Percentiles rank a stretch among this genome's conserved stretches.
phyloP scores from a whole-genome alignment of 2,888 invertebrate species.

The Oligia strigilis region DNA sequence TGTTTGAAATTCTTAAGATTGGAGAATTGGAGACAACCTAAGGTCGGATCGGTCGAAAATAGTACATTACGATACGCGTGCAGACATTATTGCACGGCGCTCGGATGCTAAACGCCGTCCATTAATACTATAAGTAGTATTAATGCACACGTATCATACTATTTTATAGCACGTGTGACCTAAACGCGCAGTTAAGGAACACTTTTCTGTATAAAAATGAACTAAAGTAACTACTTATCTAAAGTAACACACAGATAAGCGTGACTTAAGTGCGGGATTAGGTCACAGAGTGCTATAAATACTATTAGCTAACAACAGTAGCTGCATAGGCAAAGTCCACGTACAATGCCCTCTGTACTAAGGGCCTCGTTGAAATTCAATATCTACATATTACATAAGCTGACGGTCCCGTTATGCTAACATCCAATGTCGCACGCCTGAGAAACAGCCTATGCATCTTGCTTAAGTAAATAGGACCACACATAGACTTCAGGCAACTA shows the following conservation, averaged over 20 bases:
- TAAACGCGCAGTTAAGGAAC: not conserved
- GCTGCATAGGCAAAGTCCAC: not conserved
- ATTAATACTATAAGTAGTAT: not conserved
- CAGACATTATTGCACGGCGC: too few relatives aligned
- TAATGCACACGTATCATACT: not conserved
- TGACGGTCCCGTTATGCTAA: constrained; percentile 66
- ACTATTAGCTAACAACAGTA: not conserved
- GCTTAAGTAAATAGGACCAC: constrained; percentile 74
- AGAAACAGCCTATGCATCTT: constrained; percentile 65
- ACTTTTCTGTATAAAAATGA: too few relatives aligned
- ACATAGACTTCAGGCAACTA: constrained; percentile 62
- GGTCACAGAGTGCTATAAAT: not conserved
- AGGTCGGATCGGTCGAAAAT: not conserved
- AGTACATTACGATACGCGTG: not conserved
- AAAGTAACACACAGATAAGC: not conserved
- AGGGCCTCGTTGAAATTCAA: constrained; percentile 68
- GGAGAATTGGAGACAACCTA: too few relatives aligned
- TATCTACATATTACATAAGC: constrained; percentile 60
- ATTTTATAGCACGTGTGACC: not conserved
- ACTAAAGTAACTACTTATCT: too few relatives aligned
- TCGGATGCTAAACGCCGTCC: not conserved
- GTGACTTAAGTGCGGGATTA: not conserved
- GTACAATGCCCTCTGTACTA: constrained; percentile 40
- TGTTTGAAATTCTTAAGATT: not conserved
- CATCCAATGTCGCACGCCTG: constrained; percentile 57